These are phyloP conservation scores for Dicentrarchus labrax DNA, from an alignment of 2,113 vertebrate species.

Conservation along the genomic window DNA sequence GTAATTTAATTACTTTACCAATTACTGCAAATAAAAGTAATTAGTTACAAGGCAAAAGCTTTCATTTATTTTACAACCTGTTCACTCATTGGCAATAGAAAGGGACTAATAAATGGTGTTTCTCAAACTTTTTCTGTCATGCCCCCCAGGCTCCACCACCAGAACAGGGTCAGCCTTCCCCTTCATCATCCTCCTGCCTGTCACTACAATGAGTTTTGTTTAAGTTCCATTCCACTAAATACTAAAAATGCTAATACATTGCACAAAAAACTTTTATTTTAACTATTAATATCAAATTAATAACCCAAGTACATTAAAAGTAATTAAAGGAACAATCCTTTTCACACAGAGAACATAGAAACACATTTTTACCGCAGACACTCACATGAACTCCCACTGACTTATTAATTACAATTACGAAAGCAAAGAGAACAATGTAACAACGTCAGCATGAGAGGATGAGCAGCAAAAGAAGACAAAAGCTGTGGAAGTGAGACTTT, in stretches of 20 bases:
- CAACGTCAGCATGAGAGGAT: conserved; percentile 4
- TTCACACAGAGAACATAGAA: background rate
- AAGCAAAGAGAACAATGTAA: conserved; percentile 1
- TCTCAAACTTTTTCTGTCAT: too few relatives aligned
- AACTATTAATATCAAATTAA: too few relatives aligned
- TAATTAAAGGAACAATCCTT: background rate
- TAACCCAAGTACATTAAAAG: background rate
- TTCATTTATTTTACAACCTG: too few relatives aligned
- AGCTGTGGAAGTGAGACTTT: conserved; percentile 29
- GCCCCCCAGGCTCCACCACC: too few relatives aligned
- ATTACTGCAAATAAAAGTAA: too few relatives aligned
- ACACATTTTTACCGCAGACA: background rate
- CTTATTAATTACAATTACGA: background rate
- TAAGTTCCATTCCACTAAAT: background rate
- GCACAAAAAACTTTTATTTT: too few relatives aligned
- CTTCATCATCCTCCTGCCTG: background rate
- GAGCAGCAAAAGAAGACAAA: conserved; percentile 10
- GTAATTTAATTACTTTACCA: too few relatives aligned
- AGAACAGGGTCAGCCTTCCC: background rate
- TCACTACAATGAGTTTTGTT: background rate
- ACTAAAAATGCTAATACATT: background rate
- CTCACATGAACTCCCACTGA: background rate
- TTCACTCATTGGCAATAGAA: too few relatives aligned
- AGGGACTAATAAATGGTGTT: too few relatives aligned
- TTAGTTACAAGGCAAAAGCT: too few relatives aligned